phyloP scores from a whole-genome alignment of 1,140 invertebrate species.

The Prorops nasuta region DNA sequence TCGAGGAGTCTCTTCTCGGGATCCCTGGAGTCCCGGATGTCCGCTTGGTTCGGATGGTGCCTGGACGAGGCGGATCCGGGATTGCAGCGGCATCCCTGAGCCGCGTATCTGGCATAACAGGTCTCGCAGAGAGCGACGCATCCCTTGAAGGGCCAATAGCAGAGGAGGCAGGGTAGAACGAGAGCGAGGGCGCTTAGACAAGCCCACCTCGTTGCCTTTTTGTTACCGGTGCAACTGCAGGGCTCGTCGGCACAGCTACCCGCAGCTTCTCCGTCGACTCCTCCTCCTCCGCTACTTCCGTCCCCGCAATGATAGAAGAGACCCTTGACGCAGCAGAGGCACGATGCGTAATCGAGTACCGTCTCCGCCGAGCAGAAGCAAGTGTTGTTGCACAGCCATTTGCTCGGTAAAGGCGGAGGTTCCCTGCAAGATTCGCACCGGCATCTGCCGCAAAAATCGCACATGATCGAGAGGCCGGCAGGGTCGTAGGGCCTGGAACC shows the following conservation, averaged over 20 bases:
- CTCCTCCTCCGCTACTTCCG: slow-evolving; percentile 64
- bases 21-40: slow-evolving; percentile 44
- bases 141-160: slow-evolving; percentile 87
- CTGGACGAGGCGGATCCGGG: slow-evolving; percentile 44
- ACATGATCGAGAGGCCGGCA: slow-evolving; percentile 69
- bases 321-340: slow-evolving; percentile 90
- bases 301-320: slow-evolving; percentile 89
- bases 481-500: slow-evolving; percentile 36
- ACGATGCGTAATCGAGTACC: slow-evolving; percentile 83
- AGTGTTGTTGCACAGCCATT: slow-evolving; percentile 84
- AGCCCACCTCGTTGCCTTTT: slow-evolving; percentile 74
- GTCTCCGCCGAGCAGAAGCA: slow-evolving; percentile 85
- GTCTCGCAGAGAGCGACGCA: slow-evolving; percentile 75
- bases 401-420: slow-evolving; percentile 77
- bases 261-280: slow-evolving; percentile 56
- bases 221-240: slow-evolving; percentile 76
- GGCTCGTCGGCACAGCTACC: slow-evolving; percentile 77
- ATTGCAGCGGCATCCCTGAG: slow-evolving; percentile 67
- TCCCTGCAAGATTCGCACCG: slow-evolving; percentile 83
- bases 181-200: slow-evolving; percentile 78
- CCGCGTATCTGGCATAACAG: slow-evolving; percentile 75
- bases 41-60: slow-evolving; percentile 42
- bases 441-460: slow-evolving; percentile 81
- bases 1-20: slow-evolving; percentile 53
- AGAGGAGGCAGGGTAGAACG: slow-evolving; percentile 83